Evolutionary conservation across 2,797 vertebrate species (phyloP), one percentile per base, ranked within the genome.

Genomic region (Carapus acus): DNA sequence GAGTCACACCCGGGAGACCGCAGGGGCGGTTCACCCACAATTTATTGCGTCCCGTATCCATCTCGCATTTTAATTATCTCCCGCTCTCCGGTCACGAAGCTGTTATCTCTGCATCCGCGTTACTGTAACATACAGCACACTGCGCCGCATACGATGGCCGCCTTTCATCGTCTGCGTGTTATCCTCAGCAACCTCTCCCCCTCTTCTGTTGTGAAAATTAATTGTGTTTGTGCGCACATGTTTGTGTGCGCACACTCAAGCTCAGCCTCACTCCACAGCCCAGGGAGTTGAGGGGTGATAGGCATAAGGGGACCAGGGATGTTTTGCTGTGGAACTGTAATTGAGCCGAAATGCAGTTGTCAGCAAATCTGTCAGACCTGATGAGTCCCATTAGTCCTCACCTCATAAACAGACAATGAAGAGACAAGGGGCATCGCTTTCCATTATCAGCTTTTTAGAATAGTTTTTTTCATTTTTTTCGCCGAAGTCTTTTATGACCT

Each of bases 291-390:
- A 71, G 40, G 56, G 62, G 68, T 71, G 79, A 78, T 78, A 71
- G 76, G 77, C 74, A 74, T 42, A 59, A 67, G 64, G 78, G 69
- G 67, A 76, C 49, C 69, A 49, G 40, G 79, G 73, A 76, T 75
- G 77, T 77, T 69, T 71, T 63, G 69, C 69, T 71, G 65, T 78
- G 67, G 73, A 68, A 72, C 74, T 82, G 71, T 84, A 88, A 85
- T 87, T 83, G 81, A 86, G 80, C 78, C 79, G 77, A 86, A 84
- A 76, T 54, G 69, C 47, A 62, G 73, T 68, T 80, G 84, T 88
- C 86, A 88, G 86, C 84, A 76, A 71, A 85, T 81, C 79, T 81
- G 77, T 82, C 78, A 73, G 74, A 44, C 44, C 56, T 78, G 69
- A 79, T 81, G 78, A 82, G 62, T 82, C 85, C 79, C 79, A 65